Base-by-base conservation (phyloP, 30 jellyfish, hydroid and myxozoan species). In the Pseudorhiza aurosa region DNA sequence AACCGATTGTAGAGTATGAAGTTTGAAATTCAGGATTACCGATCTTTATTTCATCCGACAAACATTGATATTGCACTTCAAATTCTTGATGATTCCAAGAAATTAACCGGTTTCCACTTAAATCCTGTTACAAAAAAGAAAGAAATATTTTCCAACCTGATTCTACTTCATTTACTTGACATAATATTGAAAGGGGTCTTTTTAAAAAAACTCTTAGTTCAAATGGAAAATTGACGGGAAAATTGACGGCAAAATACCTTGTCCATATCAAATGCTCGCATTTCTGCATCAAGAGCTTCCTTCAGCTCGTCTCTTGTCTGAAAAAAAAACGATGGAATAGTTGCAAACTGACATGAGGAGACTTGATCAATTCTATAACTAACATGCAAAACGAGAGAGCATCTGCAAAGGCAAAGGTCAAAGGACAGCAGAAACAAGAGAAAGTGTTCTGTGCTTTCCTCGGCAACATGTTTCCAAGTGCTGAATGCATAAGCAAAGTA, bases 1-100 rank as follows among this genome's bases (percentile, higher is more conserved):
- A 26, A 19, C n/a, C n/a, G n/a, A 21, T 28, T 28, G 72, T 2
- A 2, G 40, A 0, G 12, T 24, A 26, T 19, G 1, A 12, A 4
- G 30, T 11, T 2, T 18, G 3, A 30, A 30, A 17, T 58, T 58
- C 0, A 19, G 40, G 22, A 83, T 9, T 33, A 83, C 98, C 98
- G 9, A 95, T 95, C 57, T 81, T 88, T 44, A 95, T 87, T 83
- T 95, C 97, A 1, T 95, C 97, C 7, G 96, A 58, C 22, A 95
- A 76, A 65, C 97, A 88, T 1, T 29, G 93, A 69, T 95, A 95
- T 53, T 70, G 97, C 33, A 95, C 96, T 68, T 95, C 97, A 79
- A 95, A 95, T 55, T 95, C 99, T 15, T 95, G 96, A 65, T 87
- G 97, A 47, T 95, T 95, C 99, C 99, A 95, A 7, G 99, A 95